Evolutionary conservation across 2,113 vertebrate genomes (phyloP), one percentile per base, ranked within the genome.

Genomic region (Triplophysa rosa): DNA sequence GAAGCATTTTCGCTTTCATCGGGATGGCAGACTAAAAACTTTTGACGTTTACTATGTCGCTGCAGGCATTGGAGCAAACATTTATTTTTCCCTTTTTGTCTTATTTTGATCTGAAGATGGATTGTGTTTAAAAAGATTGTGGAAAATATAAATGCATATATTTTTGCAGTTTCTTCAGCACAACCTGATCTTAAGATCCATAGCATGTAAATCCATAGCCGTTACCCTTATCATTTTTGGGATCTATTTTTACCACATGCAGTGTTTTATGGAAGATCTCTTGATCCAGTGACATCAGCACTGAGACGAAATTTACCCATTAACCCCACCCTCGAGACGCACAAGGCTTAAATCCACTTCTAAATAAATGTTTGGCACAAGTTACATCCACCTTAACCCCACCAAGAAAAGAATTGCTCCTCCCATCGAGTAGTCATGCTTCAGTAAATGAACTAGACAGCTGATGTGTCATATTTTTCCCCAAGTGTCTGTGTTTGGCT

Each of bases 31-130:
- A 16, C 79, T 17, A 59, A 68, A 63, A 11, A 26, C 9, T 75
- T 16, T 37, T 37, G 5, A 26, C 79, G 77, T 82, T 79, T 58
- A 37, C 24, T 78, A 29, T 33, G 56, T 59, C 75, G 65, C 23
- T 45, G 63, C 54, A 62, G 37, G 49, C 17, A 40, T 63, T 11
- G 77, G 58, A 17, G 63, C 77, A 77, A 78, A 78, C 63, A 59
- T 40, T 23, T 62, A 11, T 79, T 59, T 71, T 62, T 62, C 76
- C 63, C 74, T 19, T 33, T 84, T 64, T 37, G 21, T 29, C 56
- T 64, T 47, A 54, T 54, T 59, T 6, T 67, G 21, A 4, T 78
- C 89, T 91, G 88, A 92, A 88, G 88, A 83, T 78, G 80, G 89
- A 90, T 89, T 72, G 67, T 72, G 33, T 72, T 58, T 40, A 9